Evolutionary conservation across 1,140 invertebrate genomes (phyloP).

Genomic region (Drosophila trapezifrons): DNA sequence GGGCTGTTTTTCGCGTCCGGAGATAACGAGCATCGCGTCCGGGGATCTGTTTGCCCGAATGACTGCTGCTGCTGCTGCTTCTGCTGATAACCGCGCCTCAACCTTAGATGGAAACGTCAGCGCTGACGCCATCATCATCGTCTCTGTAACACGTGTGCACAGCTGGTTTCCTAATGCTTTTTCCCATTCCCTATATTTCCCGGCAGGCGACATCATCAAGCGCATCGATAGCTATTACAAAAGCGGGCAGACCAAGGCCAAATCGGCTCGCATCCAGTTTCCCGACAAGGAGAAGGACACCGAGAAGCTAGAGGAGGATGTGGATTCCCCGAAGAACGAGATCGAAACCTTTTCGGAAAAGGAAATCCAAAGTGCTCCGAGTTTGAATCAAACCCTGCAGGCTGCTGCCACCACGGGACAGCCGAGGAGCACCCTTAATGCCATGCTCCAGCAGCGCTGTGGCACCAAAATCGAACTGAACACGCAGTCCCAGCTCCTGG

Average conservation of each 20-base stretch:
- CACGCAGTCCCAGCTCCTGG: constrained; percentile 73
- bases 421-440: constrained; percentile 48
- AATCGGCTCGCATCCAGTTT: constrained; percentile 61
- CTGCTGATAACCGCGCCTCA: constrained; percentile 55
- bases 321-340: constrained; percentile 62
- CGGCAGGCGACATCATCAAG: constrained; percentile 75
- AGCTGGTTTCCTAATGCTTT: constrained; percentile 5
- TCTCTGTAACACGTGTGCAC: constrained; percentile 25
- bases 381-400: constrained; percentile 55
- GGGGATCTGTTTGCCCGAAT: constrained; percentile 25
- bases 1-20: constrained; percentile 6
- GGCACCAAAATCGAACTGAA: constrained; percentile 80
- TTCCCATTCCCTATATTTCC: not conserved
- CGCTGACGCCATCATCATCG: constrained; percentile 29
- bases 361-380: constrained; percentile 61
- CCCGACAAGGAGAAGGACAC: constrained; percentile 48
- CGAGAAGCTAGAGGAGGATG: constrained; percentile 49
- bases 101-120: constrained; percentile 38
- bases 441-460: constrained; percentile 68
- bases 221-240: constrained; percentile 76
- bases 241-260: constrained; percentile 25
- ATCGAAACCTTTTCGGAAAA: constrained; percentile 79
- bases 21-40: constrained; percentile 23
- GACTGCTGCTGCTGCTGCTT: constrained; percentile 12
- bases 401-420: constrained; percentile 51